Evolutionary conservation across 37 sponge, comb jelly and placozoan genomes (phyloP).

Genomic region (Dysidea cf. avara): DNA sequence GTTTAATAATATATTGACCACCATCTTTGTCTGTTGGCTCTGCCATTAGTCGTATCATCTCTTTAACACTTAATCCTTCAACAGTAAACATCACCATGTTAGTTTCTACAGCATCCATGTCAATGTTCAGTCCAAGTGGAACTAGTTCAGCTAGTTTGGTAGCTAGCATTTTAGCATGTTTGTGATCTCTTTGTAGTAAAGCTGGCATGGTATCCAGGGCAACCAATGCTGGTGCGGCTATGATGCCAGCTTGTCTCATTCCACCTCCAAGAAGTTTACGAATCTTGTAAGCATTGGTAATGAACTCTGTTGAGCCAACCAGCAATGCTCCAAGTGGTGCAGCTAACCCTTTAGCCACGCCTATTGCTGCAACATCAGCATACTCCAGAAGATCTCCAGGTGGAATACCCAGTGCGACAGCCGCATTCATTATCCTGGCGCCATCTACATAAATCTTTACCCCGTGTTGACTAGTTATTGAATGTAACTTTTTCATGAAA

Average conservation of each 20-base stretch:
- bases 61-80: too few relatives aligned
- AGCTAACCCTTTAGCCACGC: slow-evolving; percentile 74
- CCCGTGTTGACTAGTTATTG: slow-evolving; percentile 12
- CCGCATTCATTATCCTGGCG: slow-evolving; percentile 79
- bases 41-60: too few relatives aligned
- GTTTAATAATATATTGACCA: too few relatives aligned
- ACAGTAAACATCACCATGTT: slow-evolving; percentile 67
- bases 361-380: slow-evolving; percentile 65
- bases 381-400: slow-evolving; percentile 40
- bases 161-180: slow-evolving; percentile 55
- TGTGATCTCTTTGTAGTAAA: slow-evolving; percentile 56
- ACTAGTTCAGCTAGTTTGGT: slow-evolving; percentile 34
- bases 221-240: slow-evolving; percentile 74
- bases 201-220: slow-evolving; percentile 48
- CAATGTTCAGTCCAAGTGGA: slow-evolving; percentile 45
- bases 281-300: slow-evolving; percentile 29
- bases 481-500: slow-evolving; percentile 56
- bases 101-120: slow-evolving; percentile 40
- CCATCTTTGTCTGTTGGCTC: too few relatives aligned
- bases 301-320: slow-evolving; percentile 61
- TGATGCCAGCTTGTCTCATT: slow-evolving; percentile 71
- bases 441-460: slow-evolving; percentile 79
- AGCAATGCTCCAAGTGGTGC: slow-evolving; percentile 78
- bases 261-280: slow-evolving; percentile 82
- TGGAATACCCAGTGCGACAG: slow-evolving; percentile 59